phyloP scores from a whole-genome alignment of 2,888 invertebrate species.

The Neoaliturus tenellus region DNA sequence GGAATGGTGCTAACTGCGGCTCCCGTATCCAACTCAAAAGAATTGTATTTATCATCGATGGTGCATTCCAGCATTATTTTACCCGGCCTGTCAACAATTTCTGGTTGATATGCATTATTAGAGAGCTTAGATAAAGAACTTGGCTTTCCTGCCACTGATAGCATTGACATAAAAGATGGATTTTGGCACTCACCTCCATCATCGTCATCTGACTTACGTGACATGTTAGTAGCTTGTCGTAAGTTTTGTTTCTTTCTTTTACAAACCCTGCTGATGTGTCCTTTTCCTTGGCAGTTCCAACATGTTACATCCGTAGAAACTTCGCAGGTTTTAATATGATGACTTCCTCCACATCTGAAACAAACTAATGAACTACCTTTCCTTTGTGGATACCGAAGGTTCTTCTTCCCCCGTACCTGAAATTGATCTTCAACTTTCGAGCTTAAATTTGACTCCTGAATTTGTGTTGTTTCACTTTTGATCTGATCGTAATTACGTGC shows the following conservation, averaged over 20 bases:
- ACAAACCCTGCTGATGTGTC: neutral
- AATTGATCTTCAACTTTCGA: no score
- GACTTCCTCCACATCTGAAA: no score
- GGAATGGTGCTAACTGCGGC: neutral
- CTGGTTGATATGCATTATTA: neutral
- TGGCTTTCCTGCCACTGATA: neutral
- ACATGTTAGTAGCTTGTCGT: neutral
- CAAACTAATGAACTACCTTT: no score
- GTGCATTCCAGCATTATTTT: neutral
- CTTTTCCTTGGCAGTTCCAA: neutral
- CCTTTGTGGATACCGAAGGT: no score
- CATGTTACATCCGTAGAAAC: neutral
- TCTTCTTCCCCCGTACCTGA: no score
- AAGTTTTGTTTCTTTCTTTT: neutral
- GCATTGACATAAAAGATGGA: neutral
- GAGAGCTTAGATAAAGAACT: neutral
- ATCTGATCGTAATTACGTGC: no score
- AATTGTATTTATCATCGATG: neutral
- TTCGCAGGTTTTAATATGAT: no score
- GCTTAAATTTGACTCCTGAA: no score
- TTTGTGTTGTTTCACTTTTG: no score
- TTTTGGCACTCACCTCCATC: neutral
- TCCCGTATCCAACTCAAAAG: neutral
- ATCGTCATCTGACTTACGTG: neutral
- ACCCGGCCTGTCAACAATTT: neutral